Evolutionary conservation across 2,888 invertebrate genomes (phyloP).

Genomic region (Ormia ochracea): DNA sequence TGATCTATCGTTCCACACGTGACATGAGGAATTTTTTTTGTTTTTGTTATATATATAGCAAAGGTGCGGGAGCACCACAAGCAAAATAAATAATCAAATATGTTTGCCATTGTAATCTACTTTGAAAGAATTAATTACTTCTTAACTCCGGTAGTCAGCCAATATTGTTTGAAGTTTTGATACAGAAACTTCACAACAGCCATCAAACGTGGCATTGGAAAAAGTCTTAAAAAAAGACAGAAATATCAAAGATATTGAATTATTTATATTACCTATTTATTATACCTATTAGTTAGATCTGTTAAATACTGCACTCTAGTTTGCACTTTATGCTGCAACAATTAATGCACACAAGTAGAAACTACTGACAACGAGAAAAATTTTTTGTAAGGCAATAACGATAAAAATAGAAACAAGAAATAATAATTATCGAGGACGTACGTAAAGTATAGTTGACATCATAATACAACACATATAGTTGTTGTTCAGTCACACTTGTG

Average conservation of each 20-base stretch:
- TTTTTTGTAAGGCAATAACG: conserved; percentile 13
- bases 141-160: not conserved
- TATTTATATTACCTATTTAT: no score
- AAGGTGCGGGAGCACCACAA: no score
- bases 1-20: no score
- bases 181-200: not conserved
- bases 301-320: conserved; percentile 17
- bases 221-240: not conserved
- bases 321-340: conserved; percentile 16
- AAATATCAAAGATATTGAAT: conserved; percentile 47
- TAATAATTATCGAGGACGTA: conserved; percentile 60
- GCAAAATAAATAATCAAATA: no score
- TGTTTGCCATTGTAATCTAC: no score
- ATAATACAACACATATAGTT: conserved; percentile 45
- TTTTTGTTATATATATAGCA: no score
- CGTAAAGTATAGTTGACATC: conserved; percentile 52
- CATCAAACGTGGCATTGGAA: conserved; percentile 24
- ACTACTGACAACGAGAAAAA: not conserved
- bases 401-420: conserved; percentile 4
- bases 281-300: conserved; percentile 5
- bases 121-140: no score
- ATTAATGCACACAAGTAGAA: conserved; percentile 9
- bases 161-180: not conserved
- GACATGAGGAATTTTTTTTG: no score
- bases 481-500: not conserved